These are phyloP conservation scores for Rhombomys opimus DNA, from an alignment of 2,113 vertebrate species.

Conservation along the genomic window DNA sequence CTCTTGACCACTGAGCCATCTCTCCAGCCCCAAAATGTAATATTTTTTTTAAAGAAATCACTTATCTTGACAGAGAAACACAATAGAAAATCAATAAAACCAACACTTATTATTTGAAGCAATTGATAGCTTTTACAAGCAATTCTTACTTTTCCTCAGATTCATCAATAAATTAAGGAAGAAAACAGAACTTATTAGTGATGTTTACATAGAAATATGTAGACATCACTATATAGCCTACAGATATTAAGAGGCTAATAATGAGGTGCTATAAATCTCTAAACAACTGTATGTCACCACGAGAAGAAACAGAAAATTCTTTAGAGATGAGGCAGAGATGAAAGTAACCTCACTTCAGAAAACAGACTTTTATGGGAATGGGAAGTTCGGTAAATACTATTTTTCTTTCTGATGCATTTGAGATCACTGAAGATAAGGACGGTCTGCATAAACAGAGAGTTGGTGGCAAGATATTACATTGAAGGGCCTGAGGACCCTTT, in stretches of 20 bases:
- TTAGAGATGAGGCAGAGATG: not conserved
- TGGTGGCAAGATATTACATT: not conserved
- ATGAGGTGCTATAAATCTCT: not conserved
- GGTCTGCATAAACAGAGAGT: not conserved
- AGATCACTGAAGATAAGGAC: not conserved
- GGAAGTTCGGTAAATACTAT: not conserved
- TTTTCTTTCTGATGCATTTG: not conserved
- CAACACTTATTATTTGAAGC: not conserved
- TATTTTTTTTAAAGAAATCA: not conserved
- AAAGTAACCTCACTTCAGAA: not conserved
- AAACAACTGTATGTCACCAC: not conserved
- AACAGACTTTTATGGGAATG: not conserved
- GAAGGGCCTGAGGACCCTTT: not conserved
- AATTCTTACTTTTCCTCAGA: not conserved
- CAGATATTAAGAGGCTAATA: not conserved
- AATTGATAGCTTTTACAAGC: not conserved
- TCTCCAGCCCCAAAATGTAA: not conserved
- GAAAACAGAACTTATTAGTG: not conserved
- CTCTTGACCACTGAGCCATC: too few relatives aligned
- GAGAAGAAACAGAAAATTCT: not conserved
- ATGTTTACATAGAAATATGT: not conserved
- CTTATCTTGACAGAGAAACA: not conserved
- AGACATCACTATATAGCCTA: not conserved
- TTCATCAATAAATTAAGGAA: not conserved
- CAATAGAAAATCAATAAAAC: not conserved